A percentile compares a stretch with the other conserved stretches of the same genome.
Conservation (phyloP, 2,888 invertebrate genomes). For the Clepsis dumicolana region DNA sequence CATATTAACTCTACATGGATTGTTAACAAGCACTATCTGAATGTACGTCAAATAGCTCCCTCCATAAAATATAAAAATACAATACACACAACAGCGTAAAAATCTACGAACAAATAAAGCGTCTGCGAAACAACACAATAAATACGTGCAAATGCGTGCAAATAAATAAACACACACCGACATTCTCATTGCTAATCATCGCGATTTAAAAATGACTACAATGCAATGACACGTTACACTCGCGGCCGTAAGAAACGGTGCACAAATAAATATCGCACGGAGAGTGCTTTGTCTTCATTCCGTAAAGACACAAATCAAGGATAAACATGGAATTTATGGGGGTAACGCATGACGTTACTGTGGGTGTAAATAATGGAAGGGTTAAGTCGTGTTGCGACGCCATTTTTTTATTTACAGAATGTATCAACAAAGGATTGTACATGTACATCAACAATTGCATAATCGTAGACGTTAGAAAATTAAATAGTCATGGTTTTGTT, state of each 20-base stretch:
- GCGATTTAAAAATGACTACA: slow-evolving; percentile 24
- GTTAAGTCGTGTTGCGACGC: neutral
- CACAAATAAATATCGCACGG: slow-evolving; percentile 30
- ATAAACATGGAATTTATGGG: slow-evolving; percentile 32
- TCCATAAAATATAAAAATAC: neutral
- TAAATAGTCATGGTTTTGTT: no score
- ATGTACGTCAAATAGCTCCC: neutral
- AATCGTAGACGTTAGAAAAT: no score
- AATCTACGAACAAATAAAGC: slow-evolving; percentile 6
- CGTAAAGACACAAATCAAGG: slow-evolving; percentile 37
- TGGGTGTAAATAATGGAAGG: slow-evolving; percentile 10
- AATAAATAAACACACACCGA: slow-evolving; percentile 29
- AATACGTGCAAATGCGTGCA: slow-evolving; percentile 20
- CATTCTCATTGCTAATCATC: slow-evolving; percentile 6
- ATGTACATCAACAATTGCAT: neutral
- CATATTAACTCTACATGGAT: no score
- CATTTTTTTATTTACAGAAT: neutral
- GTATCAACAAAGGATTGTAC: neutral
- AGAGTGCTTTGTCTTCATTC: slow-evolving; percentile 36
- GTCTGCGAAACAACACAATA: neutral
- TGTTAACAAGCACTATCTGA: no score
- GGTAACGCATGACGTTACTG: slow-evolving; percentile 29
- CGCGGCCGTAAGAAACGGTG: slow-evolving; percentile 15
- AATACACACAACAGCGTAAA: neutral
- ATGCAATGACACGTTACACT: slow-evolving; percentile 16